These are phyloP conservation scores for Ageneiosus marmoratus DNA, from an alignment of 2,113 vertebrate genomes.

Conservation along the genomic window DNA sequence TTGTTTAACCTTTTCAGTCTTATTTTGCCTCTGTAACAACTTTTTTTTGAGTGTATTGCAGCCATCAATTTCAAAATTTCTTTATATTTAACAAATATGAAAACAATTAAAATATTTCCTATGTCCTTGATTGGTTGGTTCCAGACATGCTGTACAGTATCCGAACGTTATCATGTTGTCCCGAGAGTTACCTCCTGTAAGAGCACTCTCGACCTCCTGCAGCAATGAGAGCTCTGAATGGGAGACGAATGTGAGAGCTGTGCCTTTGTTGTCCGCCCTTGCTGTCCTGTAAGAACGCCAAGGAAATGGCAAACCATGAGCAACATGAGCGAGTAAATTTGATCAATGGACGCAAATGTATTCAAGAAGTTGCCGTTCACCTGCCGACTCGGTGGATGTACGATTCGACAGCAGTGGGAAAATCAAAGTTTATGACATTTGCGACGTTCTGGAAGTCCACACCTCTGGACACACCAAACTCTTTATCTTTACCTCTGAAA, in stretches of 20 bases:
- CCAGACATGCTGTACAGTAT: neutral
- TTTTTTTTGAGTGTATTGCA: too few species aligned
- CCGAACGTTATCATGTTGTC: neutral
- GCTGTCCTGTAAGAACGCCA: conserved; percentile 77
- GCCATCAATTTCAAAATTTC: too few species aligned
- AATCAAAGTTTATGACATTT: conserved; percentile 89
- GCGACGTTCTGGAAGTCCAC: conserved; percentile 91
- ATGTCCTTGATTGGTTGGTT: too few species aligned
- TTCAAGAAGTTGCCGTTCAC: conserved; percentile 60
- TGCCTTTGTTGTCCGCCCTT: conserved; percentile 83
- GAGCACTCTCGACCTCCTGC: conserved; percentile 75
- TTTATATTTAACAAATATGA: too few species aligned
- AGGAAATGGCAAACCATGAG: neutral
- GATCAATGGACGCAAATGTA: neutral
- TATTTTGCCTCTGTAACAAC: too few species aligned
- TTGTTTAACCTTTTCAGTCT: too few species aligned
- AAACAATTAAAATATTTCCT: too few species aligned
- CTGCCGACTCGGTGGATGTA: conserved; percentile 92
- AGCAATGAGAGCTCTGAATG: conserved; percentile 73
- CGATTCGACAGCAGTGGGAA: conserved; percentile 76
- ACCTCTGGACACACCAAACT: conserved; percentile 85
- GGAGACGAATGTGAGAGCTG: conserved; percentile 81
- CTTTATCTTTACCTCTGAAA: conserved; percentile 75
- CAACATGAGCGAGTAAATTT: neutral
- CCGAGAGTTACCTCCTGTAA: conserved; percentile 73